phyloP scores from a whole-genome alignment of 2,888 invertebrate genomes.

The Lepas anatifera region DNA sequence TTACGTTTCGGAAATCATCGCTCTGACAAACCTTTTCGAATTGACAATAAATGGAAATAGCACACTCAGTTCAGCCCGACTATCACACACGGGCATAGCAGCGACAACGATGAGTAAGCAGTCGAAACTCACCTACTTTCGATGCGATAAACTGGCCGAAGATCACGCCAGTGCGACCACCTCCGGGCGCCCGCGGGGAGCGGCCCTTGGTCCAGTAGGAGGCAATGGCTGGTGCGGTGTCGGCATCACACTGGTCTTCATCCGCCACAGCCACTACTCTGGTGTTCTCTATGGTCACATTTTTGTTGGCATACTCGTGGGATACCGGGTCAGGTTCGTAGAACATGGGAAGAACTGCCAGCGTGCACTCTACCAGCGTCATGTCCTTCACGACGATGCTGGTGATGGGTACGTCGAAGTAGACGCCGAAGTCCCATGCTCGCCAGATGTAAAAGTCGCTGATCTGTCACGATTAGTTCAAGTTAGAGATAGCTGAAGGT shows the following conservation, averaged over 20 bases:
- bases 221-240: background rate
- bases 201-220: background rate
- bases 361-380: background rate
- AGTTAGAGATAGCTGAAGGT: too few relatives aligned
- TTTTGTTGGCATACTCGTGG: constrained; percentile 2
- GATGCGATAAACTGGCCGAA: background rate
- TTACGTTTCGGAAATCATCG: too few relatives aligned
- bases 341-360: background rate
- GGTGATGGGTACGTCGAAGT: background rate
- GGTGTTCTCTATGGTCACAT: background rate
- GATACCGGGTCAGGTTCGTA: background rate
- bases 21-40: too few relatives aligned
- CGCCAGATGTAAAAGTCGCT: constrained; percentile 21
- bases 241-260: background rate
- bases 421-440: constrained; percentile 13
- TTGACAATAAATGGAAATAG: too few relatives aligned
- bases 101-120: too few relatives aligned
- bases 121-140: background rate
- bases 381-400: constrained; percentile 2
- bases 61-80: too few relatives aligned
- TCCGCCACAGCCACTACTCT: background rate
- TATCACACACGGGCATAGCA: too few relatives aligned
- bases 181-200: background rate
- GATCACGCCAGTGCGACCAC: background rate
- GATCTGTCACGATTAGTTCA: too few relatives aligned